A percentile compares a stretch with the other conserved stretches of the same genome.
Evolutionary conservation across 2,797 vertebrate species (phyloP).

Genomic region (Pipistrellus kuhlii): DNA sequence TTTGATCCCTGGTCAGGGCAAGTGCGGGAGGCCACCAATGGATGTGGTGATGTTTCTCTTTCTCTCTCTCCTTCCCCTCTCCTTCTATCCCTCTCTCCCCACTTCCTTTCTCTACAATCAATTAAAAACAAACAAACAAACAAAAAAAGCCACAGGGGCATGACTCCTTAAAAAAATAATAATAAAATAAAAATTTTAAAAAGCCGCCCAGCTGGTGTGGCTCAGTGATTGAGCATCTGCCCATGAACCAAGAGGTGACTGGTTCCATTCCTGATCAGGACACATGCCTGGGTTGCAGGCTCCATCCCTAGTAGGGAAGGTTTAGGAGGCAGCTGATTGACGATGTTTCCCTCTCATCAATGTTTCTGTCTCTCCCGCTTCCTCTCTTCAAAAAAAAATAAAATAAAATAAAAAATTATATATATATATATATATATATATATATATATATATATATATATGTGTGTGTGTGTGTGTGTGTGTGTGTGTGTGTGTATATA

Average conservation of each 20-base stretch:
- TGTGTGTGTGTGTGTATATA: no score
- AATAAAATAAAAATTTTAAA: no score
- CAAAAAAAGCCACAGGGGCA: no score
- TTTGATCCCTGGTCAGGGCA: neutral
- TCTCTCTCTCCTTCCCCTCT: no score
- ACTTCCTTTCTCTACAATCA: neutral
- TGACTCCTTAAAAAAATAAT: no score
- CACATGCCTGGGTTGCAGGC: neutral
- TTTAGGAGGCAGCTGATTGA: neutral
- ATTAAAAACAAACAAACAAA: neutral
- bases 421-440: no score
- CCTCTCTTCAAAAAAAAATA: neutral
- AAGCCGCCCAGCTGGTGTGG: neutral
- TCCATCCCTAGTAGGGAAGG: neutral
- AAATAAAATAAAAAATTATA: neutral
- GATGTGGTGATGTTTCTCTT: neutral
- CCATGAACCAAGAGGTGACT: neutral
- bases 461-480: no score
- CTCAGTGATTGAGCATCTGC: neutral
- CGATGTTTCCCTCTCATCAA: neutral
- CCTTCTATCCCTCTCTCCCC: neutral
- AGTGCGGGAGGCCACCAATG: neutral
- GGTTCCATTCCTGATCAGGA: neutral
- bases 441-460: no score
- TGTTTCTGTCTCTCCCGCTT: neutral